Base-by-base conservation (phyloP, 92 coral and sea anemone species). In the Heliopora coerulea region DNA sequence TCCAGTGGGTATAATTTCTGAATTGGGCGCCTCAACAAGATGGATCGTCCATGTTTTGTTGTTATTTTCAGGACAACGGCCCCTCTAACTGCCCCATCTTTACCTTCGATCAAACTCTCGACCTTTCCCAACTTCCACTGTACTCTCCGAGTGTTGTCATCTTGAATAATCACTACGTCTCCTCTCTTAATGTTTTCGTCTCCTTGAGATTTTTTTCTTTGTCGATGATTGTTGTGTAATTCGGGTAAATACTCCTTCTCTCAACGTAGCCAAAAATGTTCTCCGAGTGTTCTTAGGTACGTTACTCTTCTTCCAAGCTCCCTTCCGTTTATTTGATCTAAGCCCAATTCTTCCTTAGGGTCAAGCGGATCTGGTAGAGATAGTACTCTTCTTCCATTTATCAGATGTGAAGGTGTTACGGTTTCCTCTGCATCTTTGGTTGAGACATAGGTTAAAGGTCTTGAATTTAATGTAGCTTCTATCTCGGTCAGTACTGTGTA, bases 121-220 rank as follows among this genome's bases (percentile, higher is more conserved):
- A 76, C 72, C 57, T 41, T 40, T 10, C 40, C 86, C 23, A 77
- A 49, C 3, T 70, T 59, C 74, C 83, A 33, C 11, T 67, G 23
- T 56, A 76, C 86, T 25, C 74, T 67, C 12, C 77, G 63, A 33
- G 18, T 41, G 14, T 75, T 62, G 10, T 83, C 68, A 12, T 78
- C 79, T 35, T 78, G 83, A 0, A 83, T 61, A 11, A 78, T 65
- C 3, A 68, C 79, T 11, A 78, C 68, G 23, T 79, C 78, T 56
- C 65, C 75, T 4, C 62, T 52, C 1, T 58, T 14, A 29, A 81
- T 54, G 15, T 23, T 14, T 14, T 35, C 25, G 18, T 28, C 29
- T 56, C 49, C 25, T 14, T 30, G 74, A 7, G 6, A 18, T 23
- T 62, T 39, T 0, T 14, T 35, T 44, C 31, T 72, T 18, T 33